Evolutionary conservation across 2,113 vertebrate species (phyloP), one percentile per base, ranked within the genome.

Genomic region (Carettochelys insculpta): DNA sequence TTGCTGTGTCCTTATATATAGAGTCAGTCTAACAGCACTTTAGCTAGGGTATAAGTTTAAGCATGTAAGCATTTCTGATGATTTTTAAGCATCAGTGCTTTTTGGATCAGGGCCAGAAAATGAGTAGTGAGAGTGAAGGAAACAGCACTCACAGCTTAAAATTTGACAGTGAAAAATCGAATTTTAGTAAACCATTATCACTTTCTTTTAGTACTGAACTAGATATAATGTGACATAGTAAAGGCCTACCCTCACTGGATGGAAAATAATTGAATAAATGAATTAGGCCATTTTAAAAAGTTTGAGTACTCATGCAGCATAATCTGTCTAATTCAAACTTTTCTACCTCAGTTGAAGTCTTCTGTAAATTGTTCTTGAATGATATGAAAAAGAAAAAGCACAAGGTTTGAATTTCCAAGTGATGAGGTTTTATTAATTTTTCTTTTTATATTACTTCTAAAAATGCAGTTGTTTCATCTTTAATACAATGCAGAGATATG

Each of bases 381-480:
- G 82, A 82, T 92, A 91, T 86, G 51, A 94, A 95, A 82, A 86
- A 41, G n/a, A 50, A 88, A 92, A 93, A 84, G 53, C 9, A n/a
- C 41, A 90, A 87, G 48, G 11, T 31, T 80, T 94, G 38, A 92
- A 75, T 92, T 89, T 95, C 93, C 90, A 52, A 93, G 27, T 17
- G 77, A 68, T 56, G 58, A 54, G 53, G 78, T 45, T 31, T 80
- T 79, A 87, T 50, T 95, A 77, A 94, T 65, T 95, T 92, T 29
- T 84, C 41, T 77, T 9, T 20, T 76, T 90, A 87, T n/a, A 94
- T 58, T 95, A 90, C 81, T 20, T 85, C 89, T n/a, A 95, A 95
- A 95, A 97, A 91, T 83, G 85, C 11, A 93, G 90, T 94, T 85
- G n/a, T 96, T 97, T 94, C 93, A 95, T 92, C 85, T 95, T 95